Evolutionary conservation across 2,797 vertebrate genomes (phyloP).

Genomic region (Cirrhinus mrigala): DNA sequence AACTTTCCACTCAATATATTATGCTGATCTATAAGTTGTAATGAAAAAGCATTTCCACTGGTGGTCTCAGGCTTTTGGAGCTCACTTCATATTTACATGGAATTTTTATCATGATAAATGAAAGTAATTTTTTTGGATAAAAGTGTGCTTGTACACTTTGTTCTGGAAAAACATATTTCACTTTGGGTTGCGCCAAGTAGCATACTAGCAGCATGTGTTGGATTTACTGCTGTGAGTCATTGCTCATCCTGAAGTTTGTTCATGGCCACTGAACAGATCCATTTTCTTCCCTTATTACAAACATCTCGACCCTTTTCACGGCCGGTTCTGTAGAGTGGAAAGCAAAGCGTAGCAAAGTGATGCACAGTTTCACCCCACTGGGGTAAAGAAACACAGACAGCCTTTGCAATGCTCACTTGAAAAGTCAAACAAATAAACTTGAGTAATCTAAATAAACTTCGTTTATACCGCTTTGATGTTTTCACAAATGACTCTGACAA

Average conservation of each 20-base stretch:
- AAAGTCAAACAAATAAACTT: slow-evolving; percentile 60
- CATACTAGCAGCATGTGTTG: slow-evolving; percentile 12
- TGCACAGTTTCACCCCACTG: slow-evolving; percentile 66
- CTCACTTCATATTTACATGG: not conserved
- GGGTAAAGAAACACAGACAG: slow-evolving; percentile 58
- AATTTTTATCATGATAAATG: slow-evolving; percentile 31
- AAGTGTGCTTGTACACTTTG: slow-evolving; percentile 2
- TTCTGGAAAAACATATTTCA: slow-evolving; percentile 35
- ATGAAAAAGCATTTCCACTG: slow-evolving; percentile 14
- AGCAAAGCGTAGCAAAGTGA: slow-evolving; percentile 25
- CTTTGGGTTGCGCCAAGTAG: not conserved
- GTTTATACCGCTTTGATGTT: slow-evolving; percentile 56
- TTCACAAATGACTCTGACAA: slow-evolving; percentile 62
- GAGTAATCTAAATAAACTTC: slow-evolving; percentile 72
- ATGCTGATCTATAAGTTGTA: slow-evolving; percentile 8
- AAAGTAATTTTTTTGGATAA: not conserved
- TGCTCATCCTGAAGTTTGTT: slow-evolving; percentile 62
- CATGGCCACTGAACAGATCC: slow-evolving; percentile 56
- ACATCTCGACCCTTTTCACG: slow-evolving; percentile 41
- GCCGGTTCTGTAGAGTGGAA: slow-evolving; percentile 40
- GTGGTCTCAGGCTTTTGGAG: slow-evolving; percentile 20
- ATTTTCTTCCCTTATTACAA: slow-evolving; percentile 51
- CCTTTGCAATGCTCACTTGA: slow-evolving; percentile 63
- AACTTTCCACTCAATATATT: slow-evolving; percentile 25
- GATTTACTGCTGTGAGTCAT: slow-evolving; percentile 42